A percentile compares a stretch with the other conserved stretches of the same genome.
Evolutionary conservation across 2,113 vertebrate genomes (phyloP).

Genomic region (Lophochroa leadbeateri): DNA sequence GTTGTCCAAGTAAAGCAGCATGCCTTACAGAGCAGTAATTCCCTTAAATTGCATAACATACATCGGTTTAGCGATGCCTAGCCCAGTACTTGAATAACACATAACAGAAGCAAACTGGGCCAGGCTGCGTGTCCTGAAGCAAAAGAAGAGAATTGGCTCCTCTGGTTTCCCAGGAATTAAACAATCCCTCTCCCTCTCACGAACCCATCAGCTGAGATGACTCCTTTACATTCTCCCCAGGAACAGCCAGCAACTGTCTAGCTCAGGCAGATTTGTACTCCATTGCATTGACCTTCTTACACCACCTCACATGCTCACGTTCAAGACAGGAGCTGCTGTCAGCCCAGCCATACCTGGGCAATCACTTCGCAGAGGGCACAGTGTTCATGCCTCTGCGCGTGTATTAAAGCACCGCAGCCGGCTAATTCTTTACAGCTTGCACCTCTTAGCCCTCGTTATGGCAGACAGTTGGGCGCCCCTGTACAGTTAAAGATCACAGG

Average conservation of each 20-base stretch:
- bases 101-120: not conserved
- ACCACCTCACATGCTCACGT: not conserved
- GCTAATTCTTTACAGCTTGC: constrained; percentile 91
- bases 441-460: constrained; percentile 78
- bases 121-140: not conserved
- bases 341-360: not conserved
- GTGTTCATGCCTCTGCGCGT: not conserved
- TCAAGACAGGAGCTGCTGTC: not conserved
- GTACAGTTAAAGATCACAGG: constrained; percentile 94
- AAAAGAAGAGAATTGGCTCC: not conserved
- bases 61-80: not conserved
- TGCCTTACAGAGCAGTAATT: not conserved
- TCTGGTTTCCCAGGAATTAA: not conserved
- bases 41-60: not conserved
- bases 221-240: not conserved
- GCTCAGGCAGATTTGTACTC: not conserved
- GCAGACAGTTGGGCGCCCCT: constrained; percentile 97
- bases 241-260: not conserved
- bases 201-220: not conserved
- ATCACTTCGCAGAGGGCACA: not conserved
- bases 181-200: not conserved
- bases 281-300: not conserved
- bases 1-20: not conserved
- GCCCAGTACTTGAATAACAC: not conserved
- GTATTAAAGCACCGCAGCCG: constrained; percentile 3